phyloP scores from a whole-genome alignment of 64 coral and sea anemone genomes.

The Pocillopora damicornis region DNA sequence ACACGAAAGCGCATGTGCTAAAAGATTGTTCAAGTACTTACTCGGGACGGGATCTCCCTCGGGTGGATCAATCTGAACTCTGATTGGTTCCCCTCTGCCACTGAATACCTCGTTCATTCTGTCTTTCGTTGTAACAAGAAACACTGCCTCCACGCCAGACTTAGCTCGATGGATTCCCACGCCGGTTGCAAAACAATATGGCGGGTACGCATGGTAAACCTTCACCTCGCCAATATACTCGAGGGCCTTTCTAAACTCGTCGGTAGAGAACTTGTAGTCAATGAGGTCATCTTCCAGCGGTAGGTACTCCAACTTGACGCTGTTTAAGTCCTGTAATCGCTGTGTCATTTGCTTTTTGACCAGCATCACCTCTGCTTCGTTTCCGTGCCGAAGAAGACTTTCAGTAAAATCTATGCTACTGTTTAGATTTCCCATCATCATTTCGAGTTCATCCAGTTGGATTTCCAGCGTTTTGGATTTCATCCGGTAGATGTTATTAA shows the following conservation, averaged over 20 bases:
- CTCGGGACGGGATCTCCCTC: constrained; percentile 73
- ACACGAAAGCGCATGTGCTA: not conserved
- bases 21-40: constrained; percentile 4
- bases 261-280: constrained; percentile 78
- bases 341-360: constrained; percentile 95
- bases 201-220: constrained; percentile 76
- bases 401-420: constrained; percentile 95
- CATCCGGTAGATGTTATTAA: constrained; percentile 81
- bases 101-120: constrained; percentile 83
- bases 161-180: constrained; percentile 87
- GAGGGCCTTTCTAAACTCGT: constrained; percentile 86
- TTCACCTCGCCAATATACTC: constrained; percentile 69
- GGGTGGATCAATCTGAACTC: constrained; percentile 63
- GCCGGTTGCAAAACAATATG: constrained; percentile 82
- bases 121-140: constrained; percentile 86
- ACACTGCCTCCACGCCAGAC: constrained; percentile 84
- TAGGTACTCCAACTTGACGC: constrained; percentile 58
- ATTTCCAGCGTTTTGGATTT: constrained; percentile 86
- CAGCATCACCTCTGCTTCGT: constrained; percentile 94
- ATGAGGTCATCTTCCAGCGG: constrained; percentile 91
- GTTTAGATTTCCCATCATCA: constrained; percentile 78
- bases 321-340: constrained; percentile 80
- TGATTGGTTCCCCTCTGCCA: constrained; percentile 69
- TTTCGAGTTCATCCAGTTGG: constrained; percentile 60
- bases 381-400: constrained; percentile 82